Evolutionary conservation across 2,113 vertebrate genomes (phyloP), one percentile per base, ranked within the genome.

Genomic region (Lagopus muta): DNA sequence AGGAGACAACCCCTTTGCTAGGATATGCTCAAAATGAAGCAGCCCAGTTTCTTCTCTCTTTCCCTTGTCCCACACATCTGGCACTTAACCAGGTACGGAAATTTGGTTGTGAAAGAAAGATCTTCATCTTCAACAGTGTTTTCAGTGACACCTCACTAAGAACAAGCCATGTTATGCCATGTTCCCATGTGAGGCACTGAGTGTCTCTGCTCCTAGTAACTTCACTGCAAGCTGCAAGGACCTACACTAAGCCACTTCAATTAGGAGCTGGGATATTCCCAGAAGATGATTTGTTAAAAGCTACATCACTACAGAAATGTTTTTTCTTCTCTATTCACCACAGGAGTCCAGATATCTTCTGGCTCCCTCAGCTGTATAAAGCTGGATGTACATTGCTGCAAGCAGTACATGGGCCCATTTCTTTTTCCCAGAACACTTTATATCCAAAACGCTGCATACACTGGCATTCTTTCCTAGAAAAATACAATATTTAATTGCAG

Each of bases 401-500:
- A 83, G 57, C 13, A 50, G 12, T 30, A 20, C 28, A 76, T 60
- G 40, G 32, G 34, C 9, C 38, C 40, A 58, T 86, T 95, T 96
- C 69, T 86, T 78, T 96, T 92, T 83, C 83, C 86, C 83, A 87
- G 73, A 92, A 91, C n/a, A 57, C 86, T 94, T 92, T 96, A 54
- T 97, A 81, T 93, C 82, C 73, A 88, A 69, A 94, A 52, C 90
- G 90, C 86, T 28, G 84, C 96, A 96, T 89, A 85, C 82, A 83
- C 93, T 92, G 88, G 78, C 74, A 95, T 83, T 48, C 72, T 94
- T 96, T 97, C 94, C 88, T 94, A 89, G 87, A 96, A 96, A 97
- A 96, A 40, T 64, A 95, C 40, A 75, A n/a, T 88, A 60, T 79
- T 95, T 97, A 97, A 96, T 84, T 94, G 94, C 95, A 76, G 36